A percentile compares a stretch with the other conserved stretches of the same genome.
phyloP scores from a whole-genome alignment of 2,113 vertebrate species.

The Leiothrix lutea region DNA sequence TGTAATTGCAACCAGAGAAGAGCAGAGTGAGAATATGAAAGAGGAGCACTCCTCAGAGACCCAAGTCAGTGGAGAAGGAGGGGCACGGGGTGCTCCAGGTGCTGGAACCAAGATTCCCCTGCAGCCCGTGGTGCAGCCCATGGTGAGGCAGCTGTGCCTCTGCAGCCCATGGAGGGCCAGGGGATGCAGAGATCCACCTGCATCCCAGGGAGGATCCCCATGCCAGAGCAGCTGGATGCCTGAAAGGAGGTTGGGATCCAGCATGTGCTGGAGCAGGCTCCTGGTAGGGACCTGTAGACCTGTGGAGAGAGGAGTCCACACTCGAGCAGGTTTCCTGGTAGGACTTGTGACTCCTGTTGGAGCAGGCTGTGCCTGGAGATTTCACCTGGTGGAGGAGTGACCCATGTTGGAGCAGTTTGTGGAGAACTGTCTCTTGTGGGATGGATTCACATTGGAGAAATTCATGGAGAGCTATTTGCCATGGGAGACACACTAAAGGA shows the following conservation, averaged over 20 bases:
- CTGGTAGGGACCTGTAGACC: background rate
- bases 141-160: background rate
- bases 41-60: background rate
- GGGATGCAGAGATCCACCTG: background rate
- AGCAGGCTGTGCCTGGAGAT: background rate
- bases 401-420: background rate
- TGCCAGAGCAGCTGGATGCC: background rate
- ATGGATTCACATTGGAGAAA: background rate
- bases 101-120: fast-evolving
- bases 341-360: background rate
- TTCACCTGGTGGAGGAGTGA: background rate
- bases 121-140: background rate
- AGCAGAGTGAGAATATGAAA: fast-evolving
- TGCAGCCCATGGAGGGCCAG: background rate
- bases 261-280: background rate
- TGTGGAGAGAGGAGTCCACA: background rate
- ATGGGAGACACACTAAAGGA: background rate
- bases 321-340: background rate
- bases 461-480: background rate
- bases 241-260: background rate
- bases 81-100: fast-evolving
- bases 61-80: background rate
- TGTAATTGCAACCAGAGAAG: background rate
- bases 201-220: background rate
- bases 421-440: background rate